Base-by-base conservation (phyloP, 2,797 vertebrate genomes). In the Ptychadena robeensis region DNA sequence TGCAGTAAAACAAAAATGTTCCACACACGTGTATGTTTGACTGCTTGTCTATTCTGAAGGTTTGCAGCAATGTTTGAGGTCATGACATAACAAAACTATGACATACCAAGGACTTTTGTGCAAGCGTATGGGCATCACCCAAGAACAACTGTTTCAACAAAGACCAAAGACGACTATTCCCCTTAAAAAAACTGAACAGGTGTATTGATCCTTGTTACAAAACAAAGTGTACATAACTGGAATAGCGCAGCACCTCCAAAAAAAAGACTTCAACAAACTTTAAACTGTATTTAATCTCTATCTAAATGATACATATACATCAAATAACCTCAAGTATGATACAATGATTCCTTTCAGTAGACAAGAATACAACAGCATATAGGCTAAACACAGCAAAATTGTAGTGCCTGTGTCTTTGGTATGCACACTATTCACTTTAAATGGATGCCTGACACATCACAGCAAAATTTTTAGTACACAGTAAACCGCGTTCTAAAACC, bases 131-230 rank as follows among this genome's bases (percentile, higher is more conserved):
- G 35, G 2, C 28, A 27, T 18, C 25, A 63, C 69, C 34, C 31
- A 64, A 4, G 22, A 82, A 32, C 81, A 82, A 82, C 80, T 82
- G 80, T 82, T 75, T 40, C 73, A 82, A 82, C 73, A 82, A 76
- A 82, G 48, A 37, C 31, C 35, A 53, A 76, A 64, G 44, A 28
- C 48, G 40, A 38, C 28, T 31, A n/a, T 63, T 14, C 27, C 27
- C 66, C 25, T 32, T 65, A 77, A 34, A 66, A 57, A 68, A 68
- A 37, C 12, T 4, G 15, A 74, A 76, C 81, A 82, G 81, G 81
- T 82, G 73, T 53, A 82, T 22, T 31, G 34, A 35, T 63, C 18
- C 34, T 32, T 1, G 18, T 31, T 61, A 40, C 71, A 30, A 74
- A 67, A 65, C 12, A 12, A 31, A 66, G 80, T 28, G 3, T 44